These are phyloP conservation scores for Sinopyrophorus schimmeli DNA, from an alignment of 2,888 invertebrate genomes.

Conservation along the genomic window DNA sequence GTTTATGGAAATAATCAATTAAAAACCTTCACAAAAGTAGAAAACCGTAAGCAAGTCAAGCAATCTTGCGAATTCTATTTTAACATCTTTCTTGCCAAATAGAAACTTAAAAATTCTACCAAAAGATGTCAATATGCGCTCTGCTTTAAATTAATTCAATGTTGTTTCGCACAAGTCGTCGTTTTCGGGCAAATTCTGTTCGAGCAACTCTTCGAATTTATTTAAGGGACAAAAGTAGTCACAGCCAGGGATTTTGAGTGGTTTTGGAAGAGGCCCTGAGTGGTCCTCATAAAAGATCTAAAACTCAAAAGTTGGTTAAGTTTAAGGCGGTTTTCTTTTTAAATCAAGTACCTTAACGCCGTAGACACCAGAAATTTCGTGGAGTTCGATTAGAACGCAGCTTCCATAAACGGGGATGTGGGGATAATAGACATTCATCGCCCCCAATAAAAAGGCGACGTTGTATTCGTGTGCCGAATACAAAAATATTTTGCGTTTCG, in stretches of 20 bases:
- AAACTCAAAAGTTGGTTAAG: no score
- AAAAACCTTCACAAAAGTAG: no score
- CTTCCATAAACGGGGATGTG: constrained; percentile 45
- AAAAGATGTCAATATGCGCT: no score
- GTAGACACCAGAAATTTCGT: constrained; percentile 36
- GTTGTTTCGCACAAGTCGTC: constrained; percentile 13
- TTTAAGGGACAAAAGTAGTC: constrained; percentile 21
- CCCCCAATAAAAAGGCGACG: constrained; percentile 54
- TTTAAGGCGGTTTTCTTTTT: no score
- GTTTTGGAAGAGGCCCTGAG: background rate
- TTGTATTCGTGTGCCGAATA: constrained; percentile 62
- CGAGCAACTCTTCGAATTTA: constrained; percentile 13
- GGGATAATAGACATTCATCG: constrained; percentile 54
- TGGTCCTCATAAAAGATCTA: constrained; percentile 25
- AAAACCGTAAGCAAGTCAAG: no score
- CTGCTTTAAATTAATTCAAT: no score
- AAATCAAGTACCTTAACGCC: constrained; percentile 41
- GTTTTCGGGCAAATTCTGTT: constrained; percentile 3
- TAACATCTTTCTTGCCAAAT: no score
- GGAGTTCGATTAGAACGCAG: constrained; percentile 42
- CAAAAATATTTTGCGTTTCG: constrained; percentile 45
- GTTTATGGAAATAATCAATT: no score
- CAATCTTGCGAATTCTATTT: no score
- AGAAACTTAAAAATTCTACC: no score
- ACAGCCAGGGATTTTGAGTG: constrained; percentile 19